These are phyloP conservation scores for Tachystola acroxantha DNA, from an alignment of 2,888 invertebrate genomes.

Conservation along the genomic window DNA sequence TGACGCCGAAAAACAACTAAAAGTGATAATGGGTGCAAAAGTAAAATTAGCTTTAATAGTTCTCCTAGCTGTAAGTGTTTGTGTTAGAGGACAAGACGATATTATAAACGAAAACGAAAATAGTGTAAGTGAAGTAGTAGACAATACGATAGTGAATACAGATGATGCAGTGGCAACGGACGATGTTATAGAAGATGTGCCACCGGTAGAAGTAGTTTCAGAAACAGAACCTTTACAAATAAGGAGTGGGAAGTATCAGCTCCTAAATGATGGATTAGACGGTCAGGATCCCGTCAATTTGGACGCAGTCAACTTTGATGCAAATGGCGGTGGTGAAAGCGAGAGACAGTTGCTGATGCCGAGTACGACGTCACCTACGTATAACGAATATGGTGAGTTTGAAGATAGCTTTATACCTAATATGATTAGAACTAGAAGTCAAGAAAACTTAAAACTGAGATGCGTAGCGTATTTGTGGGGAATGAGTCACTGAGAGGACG, in stretches of 20 bases:
- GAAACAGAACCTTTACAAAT: slow-evolving; percentile 38
- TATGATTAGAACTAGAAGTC: too few species aligned
- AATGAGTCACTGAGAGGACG: too few species aligned
- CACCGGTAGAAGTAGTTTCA: slow-evolving; percentile 42
- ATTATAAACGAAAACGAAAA: slow-evolving; percentile 40
- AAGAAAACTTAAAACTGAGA: too few species aligned
- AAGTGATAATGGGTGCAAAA: slow-evolving; percentile 50
- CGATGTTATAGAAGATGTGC: slow-evolving; percentile 24
- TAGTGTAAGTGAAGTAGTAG: slow-evolving; percentile 30
- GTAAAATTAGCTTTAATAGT: slow-evolving; percentile 46
- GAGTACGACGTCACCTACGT: slow-evolving; percentile 42
- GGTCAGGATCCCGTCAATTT: slow-evolving; percentile 43
- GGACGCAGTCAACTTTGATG: slow-evolving; percentile 38
- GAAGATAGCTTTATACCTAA: too few species aligned
- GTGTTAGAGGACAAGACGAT: slow-evolving; percentile 56
- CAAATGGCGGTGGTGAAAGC: slow-evolving; percentile 37
- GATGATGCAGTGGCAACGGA: slow-evolving; percentile 20
- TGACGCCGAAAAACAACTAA: slow-evolving; percentile 42
- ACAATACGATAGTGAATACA: slow-evolving; percentile 10
- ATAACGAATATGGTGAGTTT: slow-evolving; percentile 57
- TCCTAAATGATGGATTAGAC: slow-evolving; percentile 42
- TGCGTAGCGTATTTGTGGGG: too few species aligned
- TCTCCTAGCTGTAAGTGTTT: slow-evolving; percentile 51
- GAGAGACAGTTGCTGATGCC: slow-evolving; percentile 48
- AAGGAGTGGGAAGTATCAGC: slow-evolving; percentile 63